phyloP scores from a whole-genome alignment of 2,888 invertebrate species.

The Lochmaea crataegi region DNA sequence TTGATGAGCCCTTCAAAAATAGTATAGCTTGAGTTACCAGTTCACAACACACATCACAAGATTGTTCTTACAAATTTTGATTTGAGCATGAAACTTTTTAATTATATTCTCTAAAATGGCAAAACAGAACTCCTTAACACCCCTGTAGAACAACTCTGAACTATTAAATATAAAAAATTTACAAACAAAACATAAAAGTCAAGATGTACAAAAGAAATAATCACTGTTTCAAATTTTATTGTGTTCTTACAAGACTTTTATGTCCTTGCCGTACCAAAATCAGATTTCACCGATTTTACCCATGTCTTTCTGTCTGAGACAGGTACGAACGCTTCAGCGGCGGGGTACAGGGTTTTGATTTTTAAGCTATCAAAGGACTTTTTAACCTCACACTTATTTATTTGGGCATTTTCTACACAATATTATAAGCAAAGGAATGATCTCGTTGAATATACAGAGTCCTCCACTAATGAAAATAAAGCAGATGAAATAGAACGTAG shows the following conservation, averaged over 20 bases:
- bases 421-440: too few species aligned
- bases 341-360: background rate
- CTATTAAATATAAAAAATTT: constrained; percentile 29
- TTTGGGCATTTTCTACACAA: too few species aligned
- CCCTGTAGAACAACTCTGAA: background rate
- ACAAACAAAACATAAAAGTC: constrained; percentile 50
- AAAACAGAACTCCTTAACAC: background rate
- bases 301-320: constrained; percentile 20
- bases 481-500: too few species aligned
- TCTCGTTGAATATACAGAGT: too few species aligned
- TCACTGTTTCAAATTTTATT: constrained; percentile 56
- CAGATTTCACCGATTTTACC: constrained; percentile 39
- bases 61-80: too few species aligned
- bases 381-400: too few species aligned
- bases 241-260: constrained; percentile 57
- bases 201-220: constrained; percentile 52
- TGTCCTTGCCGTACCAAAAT: constrained; percentile 47
- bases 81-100: background rate
- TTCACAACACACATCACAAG: too few species aligned
- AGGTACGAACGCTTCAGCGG: constrained; percentile 10
- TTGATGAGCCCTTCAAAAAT: too few species aligned
- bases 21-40: too few species aligned
- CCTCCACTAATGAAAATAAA: too few species aligned
- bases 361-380: background rate
- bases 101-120: background rate